These are phyloP conservation scores for Tinamus guttatus DNA, from an alignment of 2,113 vertebrate species.

Conservation along the genomic window DNA sequence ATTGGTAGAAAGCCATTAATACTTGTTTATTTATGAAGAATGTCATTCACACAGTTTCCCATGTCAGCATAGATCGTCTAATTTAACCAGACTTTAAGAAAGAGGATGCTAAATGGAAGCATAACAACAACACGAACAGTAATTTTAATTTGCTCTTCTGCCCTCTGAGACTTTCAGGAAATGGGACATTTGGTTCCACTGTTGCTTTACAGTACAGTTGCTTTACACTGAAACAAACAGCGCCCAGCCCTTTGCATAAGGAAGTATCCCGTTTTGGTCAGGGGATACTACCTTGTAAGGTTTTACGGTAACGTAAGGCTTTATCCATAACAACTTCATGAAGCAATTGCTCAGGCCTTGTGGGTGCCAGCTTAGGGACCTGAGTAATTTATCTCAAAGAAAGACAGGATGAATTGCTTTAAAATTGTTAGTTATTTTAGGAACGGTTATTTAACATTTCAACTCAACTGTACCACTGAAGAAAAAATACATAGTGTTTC, in stretches of 20 bases:
- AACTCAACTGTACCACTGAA: conserved; percentile 1
- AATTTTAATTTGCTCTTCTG: neutral
- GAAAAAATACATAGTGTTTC: conserved; percentile 31
- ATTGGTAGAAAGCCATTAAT: neutral
- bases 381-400: neutral
- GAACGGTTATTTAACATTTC: conserved; percentile 35
- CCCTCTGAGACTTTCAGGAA: neutral
- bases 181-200: neutral
- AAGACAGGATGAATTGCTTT: conserved; percentile 4
- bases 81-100: neutral
- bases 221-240: neutral
- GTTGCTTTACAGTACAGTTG: neutral
- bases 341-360: neutral
- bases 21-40: neutral
- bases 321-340: neutral
- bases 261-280: neutral
- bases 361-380: neutral
- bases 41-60: neutral
- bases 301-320: neutral
- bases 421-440: conserved; percentile 24
- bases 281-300: too few relatives aligned
- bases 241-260: neutral
- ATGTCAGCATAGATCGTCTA: neutral
- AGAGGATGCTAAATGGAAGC: neutral
- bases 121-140: neutral